Evolutionary conservation across 2,888 invertebrate species (phyloP).

Genomic region (Andrena dorsata): DNA sequence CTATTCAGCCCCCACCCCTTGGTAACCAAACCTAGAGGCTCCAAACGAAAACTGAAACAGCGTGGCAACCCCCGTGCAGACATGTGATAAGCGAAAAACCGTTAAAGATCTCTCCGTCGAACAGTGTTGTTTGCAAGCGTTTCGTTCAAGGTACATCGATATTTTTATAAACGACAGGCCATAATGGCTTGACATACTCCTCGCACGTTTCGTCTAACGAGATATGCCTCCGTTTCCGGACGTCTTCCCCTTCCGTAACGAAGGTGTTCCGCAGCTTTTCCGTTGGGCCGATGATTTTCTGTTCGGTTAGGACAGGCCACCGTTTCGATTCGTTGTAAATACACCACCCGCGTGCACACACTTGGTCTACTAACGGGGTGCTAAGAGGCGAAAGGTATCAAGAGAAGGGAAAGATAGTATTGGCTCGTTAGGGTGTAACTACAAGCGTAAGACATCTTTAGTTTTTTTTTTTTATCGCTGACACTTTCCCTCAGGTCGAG

Average conservation of each 20-base stretch:
- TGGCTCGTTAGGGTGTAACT: slow-evolving; percentile 55
- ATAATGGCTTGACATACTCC: slow-evolving; percentile 3
- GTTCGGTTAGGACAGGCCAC: neutral
- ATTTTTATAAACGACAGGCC: slow-evolving; percentile 39
- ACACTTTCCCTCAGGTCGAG: slow-evolving; percentile 64
- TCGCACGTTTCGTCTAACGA: slow-evolving; percentile 35
- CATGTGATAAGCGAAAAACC: slow-evolving; percentile 28
- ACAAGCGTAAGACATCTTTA: slow-evolving; percentile 53
- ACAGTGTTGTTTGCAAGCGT: slow-evolving; percentile 19
- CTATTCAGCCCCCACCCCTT: neutral
- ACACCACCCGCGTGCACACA: neutral
- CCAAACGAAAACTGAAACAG: neutral
- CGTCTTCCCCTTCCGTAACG: slow-evolving; percentile 51
- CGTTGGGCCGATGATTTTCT: neutral
- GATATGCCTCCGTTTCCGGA: slow-evolving; percentile 33
- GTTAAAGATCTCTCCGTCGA: slow-evolving; percentile 28
- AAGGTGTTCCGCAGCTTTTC: slow-evolving; percentile 27
- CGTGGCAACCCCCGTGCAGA: slow-evolving; percentile 13
- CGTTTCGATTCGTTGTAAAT: slow-evolving; percentile 12
- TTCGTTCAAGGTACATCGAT: slow-evolving; percentile 21
- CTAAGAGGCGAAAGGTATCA: slow-evolving; percentile 13
- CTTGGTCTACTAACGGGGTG: slow-evolving; percentile 32
- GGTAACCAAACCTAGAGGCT: neutral
- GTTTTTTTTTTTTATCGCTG: slow-evolving; percentile 63
- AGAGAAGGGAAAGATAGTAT: slow-evolving; percentile 14